A percentile compares a stretch with the other conserved stretches of the same genome.
Conservation (phyloP, 2,113 vertebrate species). For the Archilochus colubris region DNA sequence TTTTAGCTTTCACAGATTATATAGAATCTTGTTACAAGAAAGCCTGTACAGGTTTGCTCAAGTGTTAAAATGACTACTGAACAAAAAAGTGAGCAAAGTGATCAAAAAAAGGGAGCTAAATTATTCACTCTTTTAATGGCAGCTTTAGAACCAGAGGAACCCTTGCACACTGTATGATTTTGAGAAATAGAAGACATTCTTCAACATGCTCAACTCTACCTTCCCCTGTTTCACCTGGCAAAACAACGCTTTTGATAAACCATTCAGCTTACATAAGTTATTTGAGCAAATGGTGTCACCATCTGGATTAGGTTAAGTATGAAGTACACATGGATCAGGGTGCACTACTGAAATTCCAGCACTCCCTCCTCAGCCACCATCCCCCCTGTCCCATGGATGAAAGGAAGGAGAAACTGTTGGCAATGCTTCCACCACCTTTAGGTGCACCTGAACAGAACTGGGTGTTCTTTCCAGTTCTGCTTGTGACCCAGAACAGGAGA, state of each 20-base stretch:
- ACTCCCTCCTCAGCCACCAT: not conserved
- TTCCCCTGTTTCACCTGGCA: not conserved
- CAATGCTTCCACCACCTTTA: not conserved
- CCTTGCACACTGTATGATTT: not conserved
- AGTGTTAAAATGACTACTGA: constrained; percentile 55
- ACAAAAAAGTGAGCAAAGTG: constrained; percentile 29
- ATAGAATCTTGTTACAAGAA: constrained; percentile 50
- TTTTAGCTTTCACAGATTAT: constrained; percentile 49
- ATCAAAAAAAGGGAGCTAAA: not conserved
- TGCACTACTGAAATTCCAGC: not conserved
- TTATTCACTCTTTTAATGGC: not conserved
- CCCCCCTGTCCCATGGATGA: not conserved
- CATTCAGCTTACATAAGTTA: not conserved
- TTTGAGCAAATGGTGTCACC: not conserved
- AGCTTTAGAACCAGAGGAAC: not conserved
- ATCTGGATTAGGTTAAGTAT: not conserved
- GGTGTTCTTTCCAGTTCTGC: not conserved
- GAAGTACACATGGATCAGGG: fast-evolving
- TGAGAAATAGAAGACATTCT: not conserved
- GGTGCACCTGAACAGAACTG: not conserved
- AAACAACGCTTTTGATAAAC: not conserved
- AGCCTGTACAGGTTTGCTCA: constrained; percentile 40
- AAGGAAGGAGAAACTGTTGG: not conserved
- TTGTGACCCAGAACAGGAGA: not conserved
- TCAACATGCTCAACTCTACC: not conserved